phyloP scores from a whole-genome alignment of 1,140 invertebrate species.

The Listronotus oregonensis region DNA sequence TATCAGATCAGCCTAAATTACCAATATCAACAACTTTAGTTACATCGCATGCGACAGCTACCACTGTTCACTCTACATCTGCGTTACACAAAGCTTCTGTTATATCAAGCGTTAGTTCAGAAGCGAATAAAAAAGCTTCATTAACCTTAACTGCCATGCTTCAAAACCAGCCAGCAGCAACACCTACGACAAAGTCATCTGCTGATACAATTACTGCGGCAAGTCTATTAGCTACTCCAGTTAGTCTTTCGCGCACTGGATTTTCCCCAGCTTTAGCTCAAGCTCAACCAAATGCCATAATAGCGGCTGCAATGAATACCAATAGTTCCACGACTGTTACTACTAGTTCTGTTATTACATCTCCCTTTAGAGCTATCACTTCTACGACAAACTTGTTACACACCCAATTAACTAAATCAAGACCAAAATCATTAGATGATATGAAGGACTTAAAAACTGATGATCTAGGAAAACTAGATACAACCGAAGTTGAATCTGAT shows the following conservation, averaged over 20 bases:
- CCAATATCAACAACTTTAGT: conserved; percentile 37
- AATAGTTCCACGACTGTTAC: conserved; percentile 13
- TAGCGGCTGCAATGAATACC: conserved; percentile 27
- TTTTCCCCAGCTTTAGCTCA: conserved; percentile 51
- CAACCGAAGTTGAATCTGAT: conserved; percentile 13
- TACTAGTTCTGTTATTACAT: conserved; percentile 27
- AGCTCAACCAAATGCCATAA: conserved; percentile 59
- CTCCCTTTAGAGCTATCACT: conserved; percentile 39
- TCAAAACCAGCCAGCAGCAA: conserved; percentile 55
- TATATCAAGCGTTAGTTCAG: not conserved
- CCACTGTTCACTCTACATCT: conserved; percentile 12
- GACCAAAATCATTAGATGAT: conserved; percentile 41
- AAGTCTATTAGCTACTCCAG: conserved; percentile 50
- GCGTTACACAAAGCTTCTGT: conserved; percentile 28
- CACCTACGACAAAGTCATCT: conserved; percentile 48
- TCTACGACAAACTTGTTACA: conserved; percentile 57
- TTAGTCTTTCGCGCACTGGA: conserved; percentile 45
- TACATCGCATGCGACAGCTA: conserved; percentile 3
- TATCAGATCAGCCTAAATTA: conserved; percentile 46
- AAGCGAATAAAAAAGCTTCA: conserved; percentile 44
- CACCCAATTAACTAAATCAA: conserved; percentile 60
- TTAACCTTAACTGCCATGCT: conserved; percentile 54
- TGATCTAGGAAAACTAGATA: conserved; percentile 23
- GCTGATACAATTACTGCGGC: conserved; percentile 54
- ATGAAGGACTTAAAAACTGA: conserved; percentile 41